These are phyloP conservation scores for Periparus ater DNA, from an alignment of 2,797 vertebrate species.

Conservation along the genomic window DNA sequence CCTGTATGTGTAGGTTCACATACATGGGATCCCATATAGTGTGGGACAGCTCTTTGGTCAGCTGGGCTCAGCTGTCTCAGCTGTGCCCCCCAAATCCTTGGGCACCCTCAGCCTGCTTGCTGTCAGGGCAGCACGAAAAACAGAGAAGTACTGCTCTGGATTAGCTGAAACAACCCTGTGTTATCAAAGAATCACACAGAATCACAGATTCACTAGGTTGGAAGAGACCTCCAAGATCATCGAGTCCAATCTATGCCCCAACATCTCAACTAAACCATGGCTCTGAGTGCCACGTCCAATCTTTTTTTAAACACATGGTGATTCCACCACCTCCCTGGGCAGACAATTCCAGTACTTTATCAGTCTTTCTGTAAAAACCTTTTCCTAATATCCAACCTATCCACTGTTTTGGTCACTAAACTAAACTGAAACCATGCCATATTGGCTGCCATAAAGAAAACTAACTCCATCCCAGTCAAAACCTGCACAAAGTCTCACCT, in stretches of 20 bases:
- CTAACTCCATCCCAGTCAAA: background rate
- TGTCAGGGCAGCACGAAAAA: background rate
- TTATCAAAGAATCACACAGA: background rate
- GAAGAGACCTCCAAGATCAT: background rate
- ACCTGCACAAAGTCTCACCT: background rate
- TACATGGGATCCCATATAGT: too few species aligned
- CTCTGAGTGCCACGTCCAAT: accelerated
- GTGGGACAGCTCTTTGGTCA: background rate
- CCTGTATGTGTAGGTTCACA: background rate
- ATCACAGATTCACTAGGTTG: background rate
- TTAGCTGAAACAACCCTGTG: background rate
- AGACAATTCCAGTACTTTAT: background rate
- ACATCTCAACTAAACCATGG: background rate
- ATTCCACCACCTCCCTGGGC: background rate
- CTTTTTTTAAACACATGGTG: background rate
- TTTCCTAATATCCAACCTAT: background rate
- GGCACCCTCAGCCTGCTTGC: background rate
- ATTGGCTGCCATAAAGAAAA: background rate
- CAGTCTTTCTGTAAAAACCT: accelerated
- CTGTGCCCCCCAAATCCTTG: background rate
- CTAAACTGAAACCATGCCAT: background rate
- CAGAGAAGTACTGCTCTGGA: background rate
- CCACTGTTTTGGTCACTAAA: background rate
- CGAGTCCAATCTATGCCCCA: background rate
- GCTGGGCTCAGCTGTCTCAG: background rate